Evolutionary conservation across 2,888 invertebrate genomes (phyloP).

Genomic region (Serrognathus titanus): DNA sequence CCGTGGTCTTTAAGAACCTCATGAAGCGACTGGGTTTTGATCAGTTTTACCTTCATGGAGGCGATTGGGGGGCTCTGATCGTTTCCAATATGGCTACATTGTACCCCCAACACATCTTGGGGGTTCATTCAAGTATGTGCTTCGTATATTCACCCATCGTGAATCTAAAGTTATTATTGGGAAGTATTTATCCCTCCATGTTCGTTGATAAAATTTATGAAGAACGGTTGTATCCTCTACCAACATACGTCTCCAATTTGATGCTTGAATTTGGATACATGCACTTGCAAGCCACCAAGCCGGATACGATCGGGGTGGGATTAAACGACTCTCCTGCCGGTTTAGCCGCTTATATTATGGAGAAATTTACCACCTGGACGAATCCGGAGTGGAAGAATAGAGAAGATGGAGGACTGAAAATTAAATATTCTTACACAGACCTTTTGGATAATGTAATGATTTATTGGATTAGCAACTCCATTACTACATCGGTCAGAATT

Average conservation of each 20-base stretch:
- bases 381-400: conserved; percentile 47
- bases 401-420: conserved; percentile 62
- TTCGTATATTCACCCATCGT: conserved; percentile 21
- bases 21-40: conserved; percentile 68
- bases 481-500: conserved; percentile 67
- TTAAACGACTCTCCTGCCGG: conserved; percentile 74
- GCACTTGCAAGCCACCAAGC: conserved; percentile 83
- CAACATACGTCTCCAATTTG: conserved; percentile 32
- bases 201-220: conserved; percentile 53
- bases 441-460: conserved; percentile 72
- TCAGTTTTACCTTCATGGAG: conserved; percentile 70
- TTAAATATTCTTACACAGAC: conserved; percentile 65
- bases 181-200: conserved; percentile 53
- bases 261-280: conserved; percentile 60
- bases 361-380: conserved; percentile 78
- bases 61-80: conserved; percentile 77
- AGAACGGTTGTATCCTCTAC: conserved; percentile 54
- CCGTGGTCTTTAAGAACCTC: conserved; percentile 60
- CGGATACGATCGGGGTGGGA: conserved; percentile 80
- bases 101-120: conserved; percentile 59
- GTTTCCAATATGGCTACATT: conserved; percentile 59
- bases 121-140: conserved; percentile 47
- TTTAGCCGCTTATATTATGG: conserved; percentile 80
- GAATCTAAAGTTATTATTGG: conserved; percentile 37
- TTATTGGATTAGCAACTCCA: conserved; percentile 70